phyloP scores from a whole-genome alignment of 2,888 invertebrate genomes.

The Schizaphis graminum region DNA sequence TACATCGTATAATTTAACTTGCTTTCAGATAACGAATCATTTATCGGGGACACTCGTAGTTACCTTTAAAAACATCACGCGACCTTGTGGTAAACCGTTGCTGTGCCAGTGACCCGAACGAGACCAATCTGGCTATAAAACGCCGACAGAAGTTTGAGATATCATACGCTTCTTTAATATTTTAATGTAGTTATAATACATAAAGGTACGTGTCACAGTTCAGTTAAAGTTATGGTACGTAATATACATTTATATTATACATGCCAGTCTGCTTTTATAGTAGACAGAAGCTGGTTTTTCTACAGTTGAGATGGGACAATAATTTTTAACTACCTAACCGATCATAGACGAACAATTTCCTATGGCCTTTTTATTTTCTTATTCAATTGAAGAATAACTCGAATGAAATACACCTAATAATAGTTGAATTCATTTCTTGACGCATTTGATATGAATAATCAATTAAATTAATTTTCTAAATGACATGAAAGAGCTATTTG shows the following conservation, averaged over 20 bases:
- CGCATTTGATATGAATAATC: not conserved
- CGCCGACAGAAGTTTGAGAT: not conserved
- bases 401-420: not conserved
- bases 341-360: not conserved
- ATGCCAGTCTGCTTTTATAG: not conserved
- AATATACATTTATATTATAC: not conserved
- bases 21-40: slow-evolving; percentile 2
- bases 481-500: not conserved
- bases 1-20: not conserved
- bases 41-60: not conserved
- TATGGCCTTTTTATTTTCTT: not conserved
- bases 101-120: not conserved
- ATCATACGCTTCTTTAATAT: not conserved
- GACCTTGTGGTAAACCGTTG: not conserved
- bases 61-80: not conserved
- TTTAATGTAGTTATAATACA: not conserved
- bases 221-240: not conserved
- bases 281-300: not conserved
- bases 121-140: not conserved
- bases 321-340: not conserved
- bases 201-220: not conserved
- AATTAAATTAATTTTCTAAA: not conserved
- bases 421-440: not conserved
- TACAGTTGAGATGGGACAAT: not conserved
- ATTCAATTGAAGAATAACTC: not conserved